Evolutionary conservation across 2,113 vertebrate genomes (phyloP).

Genomic region (Paralichthys olivaceus): DNA sequence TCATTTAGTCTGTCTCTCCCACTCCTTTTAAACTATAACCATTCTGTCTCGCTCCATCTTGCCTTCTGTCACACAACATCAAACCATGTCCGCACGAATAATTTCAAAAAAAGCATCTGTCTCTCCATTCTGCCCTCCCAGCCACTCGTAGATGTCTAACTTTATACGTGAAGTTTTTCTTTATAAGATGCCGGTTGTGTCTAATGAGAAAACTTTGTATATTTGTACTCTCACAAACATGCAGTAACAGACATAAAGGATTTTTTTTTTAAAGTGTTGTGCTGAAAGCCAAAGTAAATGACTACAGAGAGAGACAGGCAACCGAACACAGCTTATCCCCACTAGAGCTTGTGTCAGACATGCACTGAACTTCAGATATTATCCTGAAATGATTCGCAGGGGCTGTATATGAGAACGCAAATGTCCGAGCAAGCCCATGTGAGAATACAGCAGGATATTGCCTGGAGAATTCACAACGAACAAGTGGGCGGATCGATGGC

Average conservation of each 20-base stretch:
- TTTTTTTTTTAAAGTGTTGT: too few relatives aligned
- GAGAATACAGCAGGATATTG: too few relatives aligned
- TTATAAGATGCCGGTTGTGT: not conserved
- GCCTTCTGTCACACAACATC: conserved; percentile 26
- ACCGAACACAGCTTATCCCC: not conserved
- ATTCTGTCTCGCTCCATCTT: conserved; percentile 37
- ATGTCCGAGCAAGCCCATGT: too few relatives aligned
- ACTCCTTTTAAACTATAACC: conserved; percentile 27
- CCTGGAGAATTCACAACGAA: too few relatives aligned
- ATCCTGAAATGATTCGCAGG: too few relatives aligned
- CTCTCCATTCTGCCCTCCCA: not conserved
- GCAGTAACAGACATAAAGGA: not conserved
- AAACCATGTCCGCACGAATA: conserved; percentile 22
- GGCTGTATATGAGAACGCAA: too few relatives aligned
- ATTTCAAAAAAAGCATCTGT: not conserved
- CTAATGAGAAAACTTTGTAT: not conserved
- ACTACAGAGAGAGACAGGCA: not conserved
- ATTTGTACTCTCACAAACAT: not conserved
- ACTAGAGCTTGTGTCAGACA: too few relatives aligned
- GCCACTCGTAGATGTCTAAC: not conserved
- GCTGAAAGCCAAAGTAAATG: not conserved
- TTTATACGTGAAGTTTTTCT: not conserved
- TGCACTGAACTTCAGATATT: too few relatives aligned
- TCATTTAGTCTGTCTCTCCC: conserved; percentile 31
- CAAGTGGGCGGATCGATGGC: too few relatives aligned